Evolutionary conservation across 1,140 invertebrate species (phyloP).

Genomic region (Brevipalpus yothersi): DNA sequence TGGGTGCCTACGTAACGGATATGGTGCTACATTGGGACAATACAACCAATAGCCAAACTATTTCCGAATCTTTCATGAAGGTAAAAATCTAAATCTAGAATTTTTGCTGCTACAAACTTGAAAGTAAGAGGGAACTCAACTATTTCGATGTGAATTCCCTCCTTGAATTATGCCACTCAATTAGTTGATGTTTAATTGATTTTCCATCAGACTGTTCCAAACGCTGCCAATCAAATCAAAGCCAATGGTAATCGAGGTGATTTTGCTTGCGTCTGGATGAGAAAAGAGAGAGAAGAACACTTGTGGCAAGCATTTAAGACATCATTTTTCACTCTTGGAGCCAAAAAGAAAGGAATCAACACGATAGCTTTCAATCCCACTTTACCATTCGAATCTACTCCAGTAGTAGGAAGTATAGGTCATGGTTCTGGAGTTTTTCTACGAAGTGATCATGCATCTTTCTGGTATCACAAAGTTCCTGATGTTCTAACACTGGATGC

Average conservation of each 20-base stretch:
- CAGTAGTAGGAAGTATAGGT: neutral
- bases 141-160: no score
- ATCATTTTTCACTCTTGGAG: slow-evolving; percentile 12
- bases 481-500: slow-evolving; percentile 14
- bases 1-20: slow-evolving; percentile 23
- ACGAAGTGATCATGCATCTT: slow-evolving; percentile 17
- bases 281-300: slow-evolving; percentile 15
- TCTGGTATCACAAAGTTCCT: slow-evolving; percentile 16
- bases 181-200: no score
- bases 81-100: neutral
- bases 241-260: slow-evolving; percentile 18
- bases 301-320: slow-evolving; percentile 14
- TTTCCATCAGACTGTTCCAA: slow-evolving; percentile 1
- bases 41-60: slow-evolving; percentile 7
- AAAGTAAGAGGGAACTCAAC: no score
- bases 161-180: no score
- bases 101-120: neutral
- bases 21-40: slow-evolving; percentile 20
- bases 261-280: slow-evolving; percentile 19
- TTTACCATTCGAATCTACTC: neutral
- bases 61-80: slow-evolving; percentile 1
- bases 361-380: slow-evolving; percentile 8
- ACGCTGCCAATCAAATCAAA: slow-evolving; percentile 7
- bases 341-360: slow-evolving; percentile 8
- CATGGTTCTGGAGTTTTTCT: slow-evolving; percentile 16